Percentiles rank a stretch among this genome's conserved stretches.
Evolutionary conservation across 2,113 vertebrate species (phyloP).

Genomic region (Mustela nigripes): DNA sequence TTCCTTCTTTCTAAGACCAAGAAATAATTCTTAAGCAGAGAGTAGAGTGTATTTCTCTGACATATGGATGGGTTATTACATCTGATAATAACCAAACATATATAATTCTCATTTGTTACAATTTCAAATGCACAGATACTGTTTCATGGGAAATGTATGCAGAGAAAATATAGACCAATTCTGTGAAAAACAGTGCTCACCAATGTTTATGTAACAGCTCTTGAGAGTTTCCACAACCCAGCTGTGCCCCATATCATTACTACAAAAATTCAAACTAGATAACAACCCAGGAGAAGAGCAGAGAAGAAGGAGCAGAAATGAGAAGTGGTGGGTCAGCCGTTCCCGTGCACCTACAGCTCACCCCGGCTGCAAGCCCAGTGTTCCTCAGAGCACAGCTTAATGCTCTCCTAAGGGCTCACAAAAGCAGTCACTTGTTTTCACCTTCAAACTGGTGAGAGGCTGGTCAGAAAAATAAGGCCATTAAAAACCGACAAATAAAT

Average conservation of each 20-base stretch:
- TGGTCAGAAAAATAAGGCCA: constrained; percentile 3
- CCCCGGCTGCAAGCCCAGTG: neutral
- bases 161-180: neutral
- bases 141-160: neutral
- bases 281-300: neutral
- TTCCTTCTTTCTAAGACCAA: constrained; percentile 2
- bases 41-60: neutral
- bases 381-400: accelerated
- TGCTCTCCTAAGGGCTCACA: neutral
- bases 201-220: neutral
- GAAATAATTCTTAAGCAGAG: constrained; percentile 3
- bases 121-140: neutral
- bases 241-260: neutral
- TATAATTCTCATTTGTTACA: constrained; percentile 1
- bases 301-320: neutral
- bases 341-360: neutral
- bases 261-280: neutral
- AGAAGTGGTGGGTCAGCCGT: neutral
- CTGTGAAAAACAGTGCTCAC: neutral
- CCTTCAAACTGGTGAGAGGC: neutral
- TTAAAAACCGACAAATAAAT: neutral
- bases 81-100: constrained; percentile 23
- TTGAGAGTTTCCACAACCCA: neutral
- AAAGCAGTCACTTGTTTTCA: neutral
- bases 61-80: neutral